Evolutionary conservation across 2,888 invertebrate species (phyloP).

Genomic region (Meandrusa payeni): DNA sequence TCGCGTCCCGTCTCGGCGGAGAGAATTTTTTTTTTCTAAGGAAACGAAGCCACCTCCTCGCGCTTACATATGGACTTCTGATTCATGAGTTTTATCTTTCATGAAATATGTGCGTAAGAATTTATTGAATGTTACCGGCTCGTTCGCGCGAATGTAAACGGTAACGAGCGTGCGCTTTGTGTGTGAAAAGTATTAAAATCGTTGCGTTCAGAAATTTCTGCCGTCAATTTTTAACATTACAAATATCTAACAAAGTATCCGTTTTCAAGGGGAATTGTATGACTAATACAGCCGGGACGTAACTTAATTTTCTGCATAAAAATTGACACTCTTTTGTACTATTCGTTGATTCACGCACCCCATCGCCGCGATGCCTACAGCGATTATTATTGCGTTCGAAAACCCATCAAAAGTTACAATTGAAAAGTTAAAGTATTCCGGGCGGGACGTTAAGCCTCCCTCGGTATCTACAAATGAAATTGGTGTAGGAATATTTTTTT

Average conservation of each 20-base stretch:
- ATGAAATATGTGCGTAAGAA: constrained; percentile 71
- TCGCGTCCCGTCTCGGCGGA: constrained; percentile 60
- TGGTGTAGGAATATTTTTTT: constrained; percentile 71
- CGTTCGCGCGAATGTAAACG: constrained; percentile 57
- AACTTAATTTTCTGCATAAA: constrained; percentile 76
- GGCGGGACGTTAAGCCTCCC: constrained; percentile 67
- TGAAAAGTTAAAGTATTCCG: constrained; percentile 81
- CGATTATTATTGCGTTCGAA: constrained; percentile 80
- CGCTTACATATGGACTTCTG: constrained; percentile 71
- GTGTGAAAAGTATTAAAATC: constrained; percentile 1
- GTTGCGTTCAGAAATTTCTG: background rate
- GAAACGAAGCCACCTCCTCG: constrained; percentile 64
- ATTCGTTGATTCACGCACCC: constrained; percentile 71
- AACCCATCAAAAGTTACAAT: constrained; percentile 81
- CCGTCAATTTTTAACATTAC: constrained; percentile 2
- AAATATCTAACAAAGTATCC: too few relatives aligned
- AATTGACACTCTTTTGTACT: constrained; percentile 76
- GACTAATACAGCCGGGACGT: constrained; percentile 38
- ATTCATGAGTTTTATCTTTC: constrained; percentile 79
- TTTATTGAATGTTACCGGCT: constrained; percentile 64
- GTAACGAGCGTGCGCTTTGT: constrained; percentile 43
- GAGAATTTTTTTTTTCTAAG: constrained; percentile 74
- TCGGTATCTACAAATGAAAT: constrained; percentile 74
- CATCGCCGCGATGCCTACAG: constrained; percentile 60
- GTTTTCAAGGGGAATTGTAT: background rate